Base-by-base conservation (phyloP, 1,140 invertebrate species). In the Bombus vancouverensis region DNA sequence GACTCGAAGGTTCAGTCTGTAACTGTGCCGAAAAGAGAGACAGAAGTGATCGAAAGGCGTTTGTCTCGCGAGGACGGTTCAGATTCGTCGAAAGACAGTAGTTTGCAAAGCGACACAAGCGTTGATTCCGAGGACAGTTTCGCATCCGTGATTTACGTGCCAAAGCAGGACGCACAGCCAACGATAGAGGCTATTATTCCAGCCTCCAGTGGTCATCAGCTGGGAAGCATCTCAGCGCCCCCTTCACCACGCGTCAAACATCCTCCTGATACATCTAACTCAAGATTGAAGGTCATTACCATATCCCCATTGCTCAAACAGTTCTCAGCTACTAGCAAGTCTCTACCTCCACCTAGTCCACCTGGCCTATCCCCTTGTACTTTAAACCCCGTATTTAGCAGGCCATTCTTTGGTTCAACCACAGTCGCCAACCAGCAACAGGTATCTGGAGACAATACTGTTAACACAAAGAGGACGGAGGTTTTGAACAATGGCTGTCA, bases 41-140 rank as follows among this genome's bases (percentile, higher is more conserved):
- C 83, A 53, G 91, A 93, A 6, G 92, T 88, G 10, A 92, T 94
- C 15, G 96, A 97, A 89, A 93, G 97, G 66, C 95, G 97, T 47
- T 95, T 96, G 47, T 98, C 97, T 0, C 96, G 96, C 81, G 98
- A 98, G 93, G 98, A 98, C 87, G 98, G 98, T 13, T 98, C 98
- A 0, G 98, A 98, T 92, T 98, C 98, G 1, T 98, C 98, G 3
- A 99, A 98, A 95, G 98, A 98, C 92, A 98, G 97, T 92, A 98
- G 98, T 93, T 95, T 98, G 72, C 98, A 98, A 93, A 98, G 98
- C 94, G 98, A 99, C 91, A 98, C 98, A 1, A 98, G 98, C 94
- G 97, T 99, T 5, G 98, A 99, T 93, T 98, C 98, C 3, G 98
- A 99, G 94, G 98, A 99, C 90, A 98, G 98, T 94, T 98, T 98